These are phyloP conservation scores for Orchestia grillus DNA, from an alignment of 1,140 invertebrate species.

Conservation along the genomic window DNA sequence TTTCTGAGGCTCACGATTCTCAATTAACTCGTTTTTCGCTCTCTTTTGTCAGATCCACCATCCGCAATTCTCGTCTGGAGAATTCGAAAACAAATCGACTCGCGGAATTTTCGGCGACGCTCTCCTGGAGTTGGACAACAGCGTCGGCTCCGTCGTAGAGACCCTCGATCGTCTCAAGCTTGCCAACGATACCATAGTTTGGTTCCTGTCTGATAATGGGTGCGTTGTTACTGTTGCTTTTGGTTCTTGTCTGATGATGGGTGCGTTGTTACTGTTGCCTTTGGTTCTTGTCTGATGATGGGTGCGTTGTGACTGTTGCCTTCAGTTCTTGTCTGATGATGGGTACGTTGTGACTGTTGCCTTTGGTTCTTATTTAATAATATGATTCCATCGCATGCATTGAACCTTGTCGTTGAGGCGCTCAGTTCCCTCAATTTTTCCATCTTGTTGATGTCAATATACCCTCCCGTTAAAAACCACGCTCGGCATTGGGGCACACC, in stretches of 20 bases:
- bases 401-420: too few species aligned
- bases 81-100: constrained; percentile 42
- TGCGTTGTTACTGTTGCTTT: background rate
- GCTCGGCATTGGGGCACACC: too few species aligned
- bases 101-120: constrained; percentile 62
- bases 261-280: constrained; percentile 57
- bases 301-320: constrained; percentile 47
- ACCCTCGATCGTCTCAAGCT: constrained; percentile 56
- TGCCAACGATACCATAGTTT: constrained; percentile 63
- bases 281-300: constrained; percentile 68
- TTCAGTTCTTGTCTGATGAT: background rate
- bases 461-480: too few species aligned
- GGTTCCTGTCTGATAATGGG: constrained; percentile 68
- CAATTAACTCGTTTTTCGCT: background rate
- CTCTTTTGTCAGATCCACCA: constrained; percentile 58
- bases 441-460: too few species aligned
- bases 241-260: background rate
- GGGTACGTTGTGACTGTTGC: constrained; percentile 52
- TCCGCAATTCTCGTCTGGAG: constrained; percentile 51
- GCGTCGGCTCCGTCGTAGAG: constrained; percentile 60
- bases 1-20: background rate
- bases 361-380: constrained; percentile 67
- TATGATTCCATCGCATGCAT: too few species aligned
- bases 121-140: constrained; percentile 63
- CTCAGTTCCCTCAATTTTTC: too few species aligned